Evolutionary conservation across 2,113 vertebrate species (phyloP).

Genomic region (Xiphophorus maculatus): DNA sequence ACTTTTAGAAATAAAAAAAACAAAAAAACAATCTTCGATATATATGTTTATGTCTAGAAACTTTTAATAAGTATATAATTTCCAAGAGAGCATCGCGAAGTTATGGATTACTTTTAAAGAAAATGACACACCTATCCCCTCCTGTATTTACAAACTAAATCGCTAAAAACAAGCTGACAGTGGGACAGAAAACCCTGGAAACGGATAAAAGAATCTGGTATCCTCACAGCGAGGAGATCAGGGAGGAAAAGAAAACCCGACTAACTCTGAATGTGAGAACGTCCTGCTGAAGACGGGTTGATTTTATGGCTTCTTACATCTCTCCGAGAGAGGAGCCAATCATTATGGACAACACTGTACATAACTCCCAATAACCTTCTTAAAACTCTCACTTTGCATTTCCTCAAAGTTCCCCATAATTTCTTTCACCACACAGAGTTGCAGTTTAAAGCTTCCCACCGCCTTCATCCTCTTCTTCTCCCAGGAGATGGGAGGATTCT

Average conservation of each 20-base stretch:
- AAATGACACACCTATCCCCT: background rate
- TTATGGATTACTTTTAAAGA: background rate
- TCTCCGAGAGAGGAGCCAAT: background rate
- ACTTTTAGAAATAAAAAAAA: too few species aligned
- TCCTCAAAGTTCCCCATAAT: constrained; percentile 3
- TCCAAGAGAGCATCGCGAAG: background rate
- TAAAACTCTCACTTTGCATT: background rate
- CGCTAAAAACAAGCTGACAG: background rate
- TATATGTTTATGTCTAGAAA: background rate
- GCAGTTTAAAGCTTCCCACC: constrained; percentile 46
- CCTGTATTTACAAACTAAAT: background rate
- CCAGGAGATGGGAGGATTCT: constrained; percentile 34
- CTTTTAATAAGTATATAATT: background rate
- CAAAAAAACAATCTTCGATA: background rate
- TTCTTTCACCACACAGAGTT: constrained; percentile 21
- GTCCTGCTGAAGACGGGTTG: background rate
- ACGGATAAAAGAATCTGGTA: background rate
- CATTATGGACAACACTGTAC: background rate
- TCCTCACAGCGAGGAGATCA: too few species aligned
- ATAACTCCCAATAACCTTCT: background rate
- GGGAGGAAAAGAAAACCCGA: background rate
- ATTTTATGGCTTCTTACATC: background rate
- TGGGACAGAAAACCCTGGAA: background rate
- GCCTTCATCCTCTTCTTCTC: constrained; percentile 20
- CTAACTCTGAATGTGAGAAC: background rate